Evolutionary conservation across 2,888 invertebrate genomes (phyloP), one percentile per base, ranked within the genome.

Genomic region (Stenurella melanura): DNA sequence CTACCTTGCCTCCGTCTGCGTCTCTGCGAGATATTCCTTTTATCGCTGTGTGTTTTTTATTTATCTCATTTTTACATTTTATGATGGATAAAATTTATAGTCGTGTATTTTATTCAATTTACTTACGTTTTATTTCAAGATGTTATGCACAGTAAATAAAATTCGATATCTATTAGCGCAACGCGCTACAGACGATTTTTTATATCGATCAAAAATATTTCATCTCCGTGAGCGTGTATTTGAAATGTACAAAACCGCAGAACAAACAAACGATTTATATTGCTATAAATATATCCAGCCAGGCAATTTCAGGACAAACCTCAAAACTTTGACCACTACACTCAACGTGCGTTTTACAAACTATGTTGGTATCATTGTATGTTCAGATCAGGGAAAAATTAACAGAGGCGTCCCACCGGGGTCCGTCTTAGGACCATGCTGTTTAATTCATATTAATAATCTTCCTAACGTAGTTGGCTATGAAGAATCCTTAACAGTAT

Each of bases 111-210:
- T 74, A 78, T 78, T 78, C 78, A 78, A 75, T 78, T 78, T 76
- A 74, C 74, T 58, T 34, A 71, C 72, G 34, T 74, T 77, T 71
- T 78, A 76, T 78, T 76, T 74, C 50, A 67, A 63, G 73, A 74
- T 68, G 74, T 74, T 78, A 69, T 63, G 71, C 67, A 57, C 76
- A 63, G 75, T 76, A 78, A 76, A 78, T 76, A 74, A 76, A 76
- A 76, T 78, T 78, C 78, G 57, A 71, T 70, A 75, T 42, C 77
- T 73, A 71, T 78, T 75, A 78, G 75, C 73, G 78, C 73, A 73
- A 74, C 60, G 66, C 50, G 73, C 15, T 54, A 17, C 60, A 34
- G 70, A 56, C 60, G 70, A 70, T 70, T 70, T 70, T 64, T 70
- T 70, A 61, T 70, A 70, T 61, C 60, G 19, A 56, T 19, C 60